Evolutionary conservation across 2,888 invertebrate genomes (phyloP), one percentile per base, ranked within the genome.

Genomic region (Lamellibrachia columna): DNA sequence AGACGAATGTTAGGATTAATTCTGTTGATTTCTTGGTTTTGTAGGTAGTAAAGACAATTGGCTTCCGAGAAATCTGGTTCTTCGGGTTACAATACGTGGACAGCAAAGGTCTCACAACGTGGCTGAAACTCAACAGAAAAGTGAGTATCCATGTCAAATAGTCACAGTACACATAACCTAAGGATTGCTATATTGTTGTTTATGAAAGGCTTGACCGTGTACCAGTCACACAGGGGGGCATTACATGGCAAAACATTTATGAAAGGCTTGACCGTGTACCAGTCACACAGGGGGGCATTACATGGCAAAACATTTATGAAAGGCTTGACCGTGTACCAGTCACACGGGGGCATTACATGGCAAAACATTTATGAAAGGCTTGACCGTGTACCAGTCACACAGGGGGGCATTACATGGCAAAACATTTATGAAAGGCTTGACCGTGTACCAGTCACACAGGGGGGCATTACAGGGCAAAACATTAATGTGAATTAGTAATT

Each of bases 11-110:
- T 22, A 0, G 15, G 11, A 75, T 75, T 75, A 75, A 75, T 75
- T 75, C 15, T 75, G 15, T 75, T 11, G 15, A n/a, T 22, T 75
- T 75, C 75, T 22, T 75, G 15, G 75, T 15, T 75, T 75, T 75
- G 75, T 99, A 99, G 97, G 99, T 99, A 96, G 99, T 99, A 95
- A 99, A 99, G 97, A 99, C 99, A 95, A 99, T 99, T 96, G 99
- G 99, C 94, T 97, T 99, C 93, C 98, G 99, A 94, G 99, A 99
- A 97, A 99, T 99, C 95, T 99, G 99, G 99, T 99, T 99, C 97
- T 99, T 99, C 97, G 99, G 99, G 93, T 98, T 99, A 94, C 99
- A 99, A 97, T 99, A 99, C 97, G 98, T 98, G 95, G 99, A 99
- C 97, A 98, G 98, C 96, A 99, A 99, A 97, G 99, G 99, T 92